Evolutionary conservation across 2,113 vertebrate genomes (phyloP), one percentile per base, ranked within the genome.

Genomic region (Rhea pennata): DNA sequence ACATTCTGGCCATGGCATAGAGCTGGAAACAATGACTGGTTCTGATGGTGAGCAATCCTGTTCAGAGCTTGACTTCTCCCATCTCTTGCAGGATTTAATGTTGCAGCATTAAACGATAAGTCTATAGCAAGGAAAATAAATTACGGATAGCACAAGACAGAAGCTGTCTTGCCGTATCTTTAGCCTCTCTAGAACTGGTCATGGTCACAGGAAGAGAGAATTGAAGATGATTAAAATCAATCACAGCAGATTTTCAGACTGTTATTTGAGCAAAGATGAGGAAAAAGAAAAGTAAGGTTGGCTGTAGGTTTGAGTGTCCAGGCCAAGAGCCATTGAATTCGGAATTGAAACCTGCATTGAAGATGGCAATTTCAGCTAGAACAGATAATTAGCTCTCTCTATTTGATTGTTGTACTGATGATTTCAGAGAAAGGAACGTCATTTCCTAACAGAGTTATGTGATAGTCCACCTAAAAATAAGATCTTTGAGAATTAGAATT

Each of bases 1-100:
- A 5, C 5, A 66, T 7, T 23, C 10, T 86, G 84, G 4, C 51
- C 0, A 0, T 29, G 44, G 2, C n/a, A 31, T 15, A 59, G 50
- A 62, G 29, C 23, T 71, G 14, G 33, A 75, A 39, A 11, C 31
- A 23, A 27, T 54, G 22, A 50, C 15, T 50, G 27, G 36, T 36
- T 36, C 36, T 36, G 36, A 40, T 19, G 46, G 31, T 36, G 27
- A 82, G 31, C 21, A 82, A 24, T 77, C 31, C 22, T 46, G 5
- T 58, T 36, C 26, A 51, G 48, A 46, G 15, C 42, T 27, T 83
- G 23, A 4, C 15, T 51, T 77, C 15, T 54, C 6, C 29, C 1
- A 0, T 33, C 40, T 86, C 46, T 44, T 65, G 9, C 4, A 7
- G 23, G 13, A 77, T 72, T 15, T 21, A 9, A 3, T 73, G 6